Conservation (phyloP, 2,113 vertebrate species). For the Siniperca knerii region DNA sequence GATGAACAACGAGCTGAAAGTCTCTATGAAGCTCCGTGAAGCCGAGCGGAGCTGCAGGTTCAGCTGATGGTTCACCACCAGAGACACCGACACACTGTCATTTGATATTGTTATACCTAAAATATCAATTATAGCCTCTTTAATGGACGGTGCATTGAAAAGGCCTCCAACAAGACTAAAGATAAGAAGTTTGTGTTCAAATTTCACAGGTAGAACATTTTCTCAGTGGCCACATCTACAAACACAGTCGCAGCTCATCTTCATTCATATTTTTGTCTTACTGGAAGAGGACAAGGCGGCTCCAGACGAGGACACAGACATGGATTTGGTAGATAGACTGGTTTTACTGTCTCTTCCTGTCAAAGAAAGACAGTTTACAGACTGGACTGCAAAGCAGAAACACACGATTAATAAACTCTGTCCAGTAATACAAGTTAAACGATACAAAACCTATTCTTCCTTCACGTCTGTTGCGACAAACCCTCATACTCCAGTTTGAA, state of each 20-base stretch:
- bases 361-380: slow-evolving; percentile 16
- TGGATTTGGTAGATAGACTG: slow-evolving; percentile 84
- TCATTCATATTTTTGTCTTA: background rate
- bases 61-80: too few species aligned
- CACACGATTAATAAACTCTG: background rate
- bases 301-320: slow-evolving; percentile 86
- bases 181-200: background rate
- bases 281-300: slow-evolving; percentile 71
- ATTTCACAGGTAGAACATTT: background rate
- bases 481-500: background rate
- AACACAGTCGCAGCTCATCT: background rate
- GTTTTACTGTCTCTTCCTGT: slow-evolving; percentile 92
- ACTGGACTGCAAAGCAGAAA: background rate
- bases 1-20: too few species aligned
- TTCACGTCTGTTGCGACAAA: background rate
- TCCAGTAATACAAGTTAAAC: background rate
- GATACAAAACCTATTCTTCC: background rate
- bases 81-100: background rate
- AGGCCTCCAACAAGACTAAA: background rate
- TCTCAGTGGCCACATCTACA: background rate
- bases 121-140: background rate
- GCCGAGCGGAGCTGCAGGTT: too few species aligned
- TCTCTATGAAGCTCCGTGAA: too few species aligned
- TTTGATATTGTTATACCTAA: background rate
- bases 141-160: background rate